Evolutionary conservation across 2,888 invertebrate species (phyloP).

Genomic region (Drosophila infuscata): DNA sequence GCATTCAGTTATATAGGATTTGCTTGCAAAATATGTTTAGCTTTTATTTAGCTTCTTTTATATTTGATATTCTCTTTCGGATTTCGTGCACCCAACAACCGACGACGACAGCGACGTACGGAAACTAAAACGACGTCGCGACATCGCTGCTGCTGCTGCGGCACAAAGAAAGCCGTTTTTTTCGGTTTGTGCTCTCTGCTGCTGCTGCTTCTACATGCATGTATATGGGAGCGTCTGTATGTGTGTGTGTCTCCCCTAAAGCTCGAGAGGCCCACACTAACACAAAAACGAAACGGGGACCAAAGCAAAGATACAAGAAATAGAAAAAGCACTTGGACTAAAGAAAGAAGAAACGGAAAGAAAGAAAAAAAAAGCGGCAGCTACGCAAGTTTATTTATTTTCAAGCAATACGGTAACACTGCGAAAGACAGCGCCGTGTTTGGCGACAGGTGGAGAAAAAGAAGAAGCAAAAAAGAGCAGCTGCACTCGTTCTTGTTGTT

Average conservation of each 20-base stretch:
- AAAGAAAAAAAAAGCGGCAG: slow-evolving; percentile 40
- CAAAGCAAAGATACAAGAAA: slow-evolving; percentile 65
- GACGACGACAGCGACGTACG: slow-evolving; percentile 79
- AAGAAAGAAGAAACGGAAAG: slow-evolving; percentile 38
- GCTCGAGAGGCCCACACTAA: slow-evolving; percentile 47
- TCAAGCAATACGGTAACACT: slow-evolving; percentile 56
- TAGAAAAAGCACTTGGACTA: slow-evolving; percentile 46
- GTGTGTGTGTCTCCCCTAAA: slow-evolving; percentile 51
- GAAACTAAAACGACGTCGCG: slow-evolving; percentile 70
- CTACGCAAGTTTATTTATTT: slow-evolving; percentile 31
- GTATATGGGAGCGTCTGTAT: slow-evolving; percentile 43
- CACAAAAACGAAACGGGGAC: slow-evolving; percentile 54
- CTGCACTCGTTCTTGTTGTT: slow-evolving; percentile 45
- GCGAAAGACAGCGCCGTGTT: slow-evolving; percentile 24
- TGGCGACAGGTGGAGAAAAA: slow-evolving; percentile 62
- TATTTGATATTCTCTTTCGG: slow-evolving; percentile 53
- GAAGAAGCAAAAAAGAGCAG: slow-evolving; percentile 47
- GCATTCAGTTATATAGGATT: slow-evolving; percentile 47
- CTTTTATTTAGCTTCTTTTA: slow-evolving; percentile 20
- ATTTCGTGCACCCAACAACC: slow-evolving; percentile 74
- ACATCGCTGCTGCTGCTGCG: slow-evolving; percentile 47
- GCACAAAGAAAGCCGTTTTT: slow-evolving; percentile 61
- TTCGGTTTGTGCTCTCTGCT: slow-evolving; percentile 38
- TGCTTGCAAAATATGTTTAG: slow-evolving; percentile 41
- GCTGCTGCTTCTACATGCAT: slow-evolving; percentile 49